Base-by-base conservation (phyloP, 2,888 invertebrate genomes). In the Argyresthia goedartella region DNA sequence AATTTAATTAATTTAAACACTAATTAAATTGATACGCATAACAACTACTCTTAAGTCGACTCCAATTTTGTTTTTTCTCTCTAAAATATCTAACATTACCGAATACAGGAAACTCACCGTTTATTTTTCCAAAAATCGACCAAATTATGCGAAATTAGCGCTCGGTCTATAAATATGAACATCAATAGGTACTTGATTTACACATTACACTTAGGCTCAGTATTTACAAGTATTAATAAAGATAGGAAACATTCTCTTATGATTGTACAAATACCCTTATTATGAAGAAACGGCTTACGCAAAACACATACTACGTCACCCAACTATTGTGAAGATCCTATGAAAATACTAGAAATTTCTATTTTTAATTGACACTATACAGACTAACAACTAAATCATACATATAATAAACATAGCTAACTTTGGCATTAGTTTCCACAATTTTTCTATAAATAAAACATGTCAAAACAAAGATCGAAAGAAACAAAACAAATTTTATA, bases 391-490 rank as follows among this genome's bases (percentile, higher is more conserved):
- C 73, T 84, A 81, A 82, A 79, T 67, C 69, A 67, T 75, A 76
- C 62, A 67, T 72, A 76, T 79, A 84, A 79, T 80, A 84, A 86
- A 85, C 81, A 76, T 82, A 82, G 81, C 84, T 86, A 86, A 82
- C 86, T 87, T 87, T 87, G 86, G 86, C 86, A 87, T 87, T 84
- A 76, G 82, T 82, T 86, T 84, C 73, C 80, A 76, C 73, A 76
- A 73, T 73, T 75, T 68, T 76, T 75, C 70, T 74, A 79, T 70
- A 73, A 79, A 78, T 73, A 76, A 82, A 85, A 81, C 76, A 78
- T 75, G 72, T 76, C 73, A 79, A 81, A 86, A 82, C 79, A 79
- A 47, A 76, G 67, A 71, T 78, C 69, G 73, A 78, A 74, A 73
- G 25, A 25, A 25, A 25, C 25, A 25, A 25, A 2, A 25, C 25